Evolutionary conservation across 2,888 invertebrate genomes (phyloP).

Genomic region (Amblyjoppa fuscipennis): DNA sequence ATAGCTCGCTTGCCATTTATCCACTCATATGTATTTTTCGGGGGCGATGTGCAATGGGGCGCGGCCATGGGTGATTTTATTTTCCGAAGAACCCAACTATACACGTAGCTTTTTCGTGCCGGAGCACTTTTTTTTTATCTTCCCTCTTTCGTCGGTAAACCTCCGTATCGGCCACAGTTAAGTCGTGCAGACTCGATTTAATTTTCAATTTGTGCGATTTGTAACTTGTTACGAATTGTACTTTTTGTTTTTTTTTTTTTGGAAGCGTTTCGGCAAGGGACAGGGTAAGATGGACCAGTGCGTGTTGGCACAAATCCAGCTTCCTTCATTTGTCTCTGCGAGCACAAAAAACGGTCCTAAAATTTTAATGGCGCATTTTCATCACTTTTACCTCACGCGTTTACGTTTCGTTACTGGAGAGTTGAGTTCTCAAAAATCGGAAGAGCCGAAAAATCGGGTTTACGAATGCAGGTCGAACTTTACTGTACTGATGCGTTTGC

Average conservation of each 20-base stretch:
- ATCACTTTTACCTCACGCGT: not conserved
- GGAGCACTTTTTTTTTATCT: too few relatives aligned
- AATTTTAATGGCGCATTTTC: too few relatives aligned
- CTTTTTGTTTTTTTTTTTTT: too few relatives aligned
- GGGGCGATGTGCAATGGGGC: constrained; percentile 9
- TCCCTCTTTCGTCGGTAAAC: not conserved
- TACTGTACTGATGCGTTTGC: not conserved
- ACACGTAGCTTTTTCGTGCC: not conserved
- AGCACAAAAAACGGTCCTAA: too few relatives aligned
- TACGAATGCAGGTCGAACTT: not conserved
- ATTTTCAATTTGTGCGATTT: too few relatives aligned
- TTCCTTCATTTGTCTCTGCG: too few relatives aligned
- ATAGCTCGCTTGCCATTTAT: constrained; percentile 70
- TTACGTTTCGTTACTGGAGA: not conserved
- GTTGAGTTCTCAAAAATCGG: not conserved
- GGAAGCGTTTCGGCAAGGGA: too few relatives aligned
- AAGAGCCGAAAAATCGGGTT: not conserved
- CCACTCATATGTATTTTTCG: constrained; percentile 70
- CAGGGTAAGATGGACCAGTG: too few relatives aligned
- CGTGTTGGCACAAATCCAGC: too few relatives aligned
- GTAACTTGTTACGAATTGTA: too few relatives aligned
- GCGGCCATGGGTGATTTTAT: constrained; percentile 22
- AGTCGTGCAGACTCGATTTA: not conserved
- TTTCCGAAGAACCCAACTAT: not conserved
- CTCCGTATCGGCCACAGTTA: not conserved